A percentile compares a stretch with the other conserved stretches of the same genome.
These are phyloP conservation scores for Camptogramma bilineatum DNA, from an alignment of 2,888 invertebrate species.

Conservation along the genomic window DNA sequence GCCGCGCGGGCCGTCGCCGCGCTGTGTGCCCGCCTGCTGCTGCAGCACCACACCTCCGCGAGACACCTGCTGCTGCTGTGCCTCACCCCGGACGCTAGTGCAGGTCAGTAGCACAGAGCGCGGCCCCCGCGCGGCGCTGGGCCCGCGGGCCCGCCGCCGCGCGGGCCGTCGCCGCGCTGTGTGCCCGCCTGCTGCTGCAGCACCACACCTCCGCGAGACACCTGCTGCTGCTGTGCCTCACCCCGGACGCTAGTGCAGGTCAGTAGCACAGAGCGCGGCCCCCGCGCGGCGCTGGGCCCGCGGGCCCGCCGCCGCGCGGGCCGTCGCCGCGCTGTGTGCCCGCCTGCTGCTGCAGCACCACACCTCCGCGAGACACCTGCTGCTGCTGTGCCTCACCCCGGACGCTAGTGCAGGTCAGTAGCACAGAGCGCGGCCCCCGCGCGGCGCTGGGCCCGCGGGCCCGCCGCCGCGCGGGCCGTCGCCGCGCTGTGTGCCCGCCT, in stretches of 20 bases:
- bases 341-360: constrained; percentile 62
- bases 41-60: constrained; percentile 21
- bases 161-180: constrained; percentile 37
- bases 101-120: constrained; percentile 29
- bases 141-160: constrained; percentile 55
- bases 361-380: constrained; percentile 32
- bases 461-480: constrained; percentile 35
- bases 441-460: constrained; percentile 75
- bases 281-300: constrained; percentile 77
- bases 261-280: constrained; percentile 41
- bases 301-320: constrained; percentile 43
- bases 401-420: constrained; percentile 42
- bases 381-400: constrained; percentile 47
- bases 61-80: constrained; percentile 53
- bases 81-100: constrained; percentile 66
- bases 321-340: constrained; percentile 37
- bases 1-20: constrained; percentile 34
- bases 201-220: constrained; percentile 2
- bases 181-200: constrained; percentile 63
- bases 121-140: constrained; percentile 73
- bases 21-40: constrained; percentile 64
- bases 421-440: constrained; percentile 55
- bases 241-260: constrained; percentile 55
- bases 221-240: constrained; percentile 64
- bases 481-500: constrained; percentile 54